These are phyloP conservation scores for Scyliorhinus canicula DNA, from an alignment of 2,797 vertebrate genomes.

Conservation along the genomic window DNA sequence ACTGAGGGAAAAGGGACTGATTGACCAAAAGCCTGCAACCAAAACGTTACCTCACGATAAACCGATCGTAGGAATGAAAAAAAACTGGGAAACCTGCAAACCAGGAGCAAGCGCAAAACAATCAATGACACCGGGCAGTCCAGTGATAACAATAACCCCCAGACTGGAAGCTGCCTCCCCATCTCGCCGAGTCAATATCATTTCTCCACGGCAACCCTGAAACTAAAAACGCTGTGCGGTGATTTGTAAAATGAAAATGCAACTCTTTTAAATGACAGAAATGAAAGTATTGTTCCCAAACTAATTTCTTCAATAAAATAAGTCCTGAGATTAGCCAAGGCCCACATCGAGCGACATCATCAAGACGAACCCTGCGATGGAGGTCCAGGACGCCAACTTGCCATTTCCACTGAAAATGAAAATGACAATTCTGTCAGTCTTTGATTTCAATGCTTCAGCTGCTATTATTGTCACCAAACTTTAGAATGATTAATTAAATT, in stretches of 20 bases:
- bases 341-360: constrained; percentile 98
- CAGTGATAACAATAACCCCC: not conserved
- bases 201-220: not conserved
- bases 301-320: not conserved
- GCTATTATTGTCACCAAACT: no score
- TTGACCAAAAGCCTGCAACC: not conserved
- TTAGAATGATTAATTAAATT: not conserved
- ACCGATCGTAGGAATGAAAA: not conserved
- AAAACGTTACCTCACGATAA: not conserved
- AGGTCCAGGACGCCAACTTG: constrained; percentile 85
- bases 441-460: not conserved
- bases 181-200: not conserved
- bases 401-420: constrained; percentile 75
- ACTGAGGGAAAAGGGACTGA: not conserved
- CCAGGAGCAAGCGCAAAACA: not conserved
- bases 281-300: constrained; percentile 4
- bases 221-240: not conserved
- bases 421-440: constrained; percentile 38
- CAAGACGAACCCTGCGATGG: constrained; percentile 84
- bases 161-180: not conserved
- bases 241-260: not conserved
- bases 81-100: not conserved
- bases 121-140: not conserved
- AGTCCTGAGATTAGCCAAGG: constrained; percentile 65
- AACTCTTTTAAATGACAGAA: not conserved